Conservation (phyloP, 2,113 vertebrate species). For the Hystrix brachyura region DNA sequence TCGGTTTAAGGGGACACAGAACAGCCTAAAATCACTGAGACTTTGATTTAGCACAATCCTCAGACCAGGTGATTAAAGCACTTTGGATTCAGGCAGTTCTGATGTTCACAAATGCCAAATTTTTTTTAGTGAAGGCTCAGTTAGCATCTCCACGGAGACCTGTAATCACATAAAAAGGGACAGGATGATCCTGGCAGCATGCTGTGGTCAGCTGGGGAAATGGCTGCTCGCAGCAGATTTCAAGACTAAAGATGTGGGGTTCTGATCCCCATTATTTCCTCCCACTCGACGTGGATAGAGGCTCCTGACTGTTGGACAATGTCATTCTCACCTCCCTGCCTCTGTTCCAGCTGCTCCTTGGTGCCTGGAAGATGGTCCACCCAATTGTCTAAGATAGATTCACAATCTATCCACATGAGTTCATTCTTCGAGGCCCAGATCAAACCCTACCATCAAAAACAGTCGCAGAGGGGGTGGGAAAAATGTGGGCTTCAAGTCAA, state of each 20-base stretch:
- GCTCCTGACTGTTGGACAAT: neutral
- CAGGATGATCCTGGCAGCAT: neutral
- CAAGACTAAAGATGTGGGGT: neutral
- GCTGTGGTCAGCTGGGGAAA: slow-evolving; percentile 45
- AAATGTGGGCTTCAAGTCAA: neutral
- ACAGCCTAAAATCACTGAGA: neutral
- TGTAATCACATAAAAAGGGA: neutral
- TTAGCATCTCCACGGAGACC: neutral
- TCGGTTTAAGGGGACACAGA: slow-evolving; percentile 9
- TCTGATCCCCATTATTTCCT: neutral
- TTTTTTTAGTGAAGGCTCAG: neutral
- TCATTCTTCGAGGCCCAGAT: slow-evolving; percentile 32
- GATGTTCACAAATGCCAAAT: slow-evolving; percentile 44
- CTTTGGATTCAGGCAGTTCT: neutral
- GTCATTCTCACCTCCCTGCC: neutral
- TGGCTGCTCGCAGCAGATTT: neutral
- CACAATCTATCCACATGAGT: neutral
- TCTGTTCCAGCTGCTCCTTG: neutral
- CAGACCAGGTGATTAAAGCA: slow-evolving; percentile 7
- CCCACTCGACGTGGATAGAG: neutral
- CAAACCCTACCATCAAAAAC: neutral
- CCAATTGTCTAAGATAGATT: neutral
- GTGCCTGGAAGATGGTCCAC: neutral
- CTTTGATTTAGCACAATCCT: slow-evolving; percentile 58
- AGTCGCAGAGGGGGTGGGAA: neutral